Conservation (phyloP, 2,888 invertebrate genomes). For the Catocala sponsa region DNA sequence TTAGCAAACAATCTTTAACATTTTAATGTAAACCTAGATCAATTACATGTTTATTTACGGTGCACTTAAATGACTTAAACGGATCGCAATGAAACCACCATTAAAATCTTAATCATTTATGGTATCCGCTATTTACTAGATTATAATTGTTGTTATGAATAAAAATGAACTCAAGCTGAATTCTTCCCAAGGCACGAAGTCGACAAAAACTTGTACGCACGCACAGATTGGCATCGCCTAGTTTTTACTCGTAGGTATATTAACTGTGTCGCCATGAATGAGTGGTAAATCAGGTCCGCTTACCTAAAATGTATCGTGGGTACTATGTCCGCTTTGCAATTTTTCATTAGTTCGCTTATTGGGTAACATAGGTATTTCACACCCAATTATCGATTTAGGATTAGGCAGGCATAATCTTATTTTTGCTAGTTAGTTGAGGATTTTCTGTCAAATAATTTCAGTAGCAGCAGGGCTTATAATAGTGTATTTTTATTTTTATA, state of each 20-base stretch:
- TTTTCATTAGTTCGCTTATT: conserved; percentile 24
- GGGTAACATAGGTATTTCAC: not conserved
- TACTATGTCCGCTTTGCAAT: conserved; percentile 11
- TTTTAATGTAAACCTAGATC: no score
- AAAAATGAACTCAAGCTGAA: conserved; percentile 9
- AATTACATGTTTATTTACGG: no score
- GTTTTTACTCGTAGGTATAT: not conserved
- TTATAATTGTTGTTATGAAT: conserved; percentile 21
- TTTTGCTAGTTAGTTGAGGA: no score
- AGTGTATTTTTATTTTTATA: no score
- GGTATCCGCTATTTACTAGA: conserved; percentile 18
- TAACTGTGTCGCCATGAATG: not conserved
- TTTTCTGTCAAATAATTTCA: no score
- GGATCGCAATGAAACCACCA: conserved; percentile 10
- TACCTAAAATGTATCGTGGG: conserved; percentile 16
- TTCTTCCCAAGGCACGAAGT: no score
- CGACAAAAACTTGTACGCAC: not conserved
- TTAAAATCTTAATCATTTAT: conserved; percentile 11
- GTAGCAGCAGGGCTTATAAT: no score
- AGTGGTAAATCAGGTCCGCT: conserved; percentile 1
- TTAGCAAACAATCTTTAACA: no score
- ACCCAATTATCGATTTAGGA: no score
- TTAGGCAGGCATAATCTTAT: no score
- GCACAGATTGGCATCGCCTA: not conserved
- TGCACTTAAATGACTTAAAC: conserved; percentile 10